Conservation (phyloP, 2,888 invertebrate genomes). For the Nysson spinosus region DNA sequence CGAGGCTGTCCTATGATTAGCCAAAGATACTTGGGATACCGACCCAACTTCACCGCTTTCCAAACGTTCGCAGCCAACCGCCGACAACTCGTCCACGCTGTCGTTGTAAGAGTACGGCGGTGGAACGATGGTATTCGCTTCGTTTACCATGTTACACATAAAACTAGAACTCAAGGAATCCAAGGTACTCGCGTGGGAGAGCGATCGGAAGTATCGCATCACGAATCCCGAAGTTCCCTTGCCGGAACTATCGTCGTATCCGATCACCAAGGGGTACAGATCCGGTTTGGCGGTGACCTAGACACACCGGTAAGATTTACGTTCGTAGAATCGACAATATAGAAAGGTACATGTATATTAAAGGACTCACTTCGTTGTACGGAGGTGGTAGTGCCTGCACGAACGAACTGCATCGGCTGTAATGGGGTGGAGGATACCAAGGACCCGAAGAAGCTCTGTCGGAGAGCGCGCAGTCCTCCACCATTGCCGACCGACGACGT, state of each 20-base stretch:
- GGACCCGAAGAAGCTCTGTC: slow-evolving; percentile 89
- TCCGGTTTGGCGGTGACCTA: slow-evolving; percentile 93
- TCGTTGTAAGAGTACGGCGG: slow-evolving; percentile 90
- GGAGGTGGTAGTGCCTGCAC: slow-evolving; percentile 87
- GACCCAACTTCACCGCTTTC: slow-evolving; percentile 69
- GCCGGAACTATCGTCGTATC: slow-evolving; percentile 83
- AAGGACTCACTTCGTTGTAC: slow-evolving; percentile 85
- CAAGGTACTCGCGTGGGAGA: slow-evolving; percentile 91
- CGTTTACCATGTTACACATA: slow-evolving; percentile 90
- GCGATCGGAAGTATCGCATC: slow-evolving; percentile 89
- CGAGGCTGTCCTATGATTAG: slow-evolving; percentile 81
- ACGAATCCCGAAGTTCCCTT: slow-evolving; percentile 88
- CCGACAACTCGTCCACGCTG: slow-evolving; percentile 83
- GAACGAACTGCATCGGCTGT: slow-evolving; percentile 90
- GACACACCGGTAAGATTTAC: too few relatives aligned
- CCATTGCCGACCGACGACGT: slow-evolving; percentile 78
- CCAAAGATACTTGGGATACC: slow-evolving; percentile 72
- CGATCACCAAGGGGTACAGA: slow-evolving; percentile 90
- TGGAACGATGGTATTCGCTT: slow-evolving; percentile 90
- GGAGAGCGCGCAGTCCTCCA: slow-evolving; percentile 81
- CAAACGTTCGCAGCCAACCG: slow-evolving; percentile 68
- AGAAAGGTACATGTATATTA: background rate
- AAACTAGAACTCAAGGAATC: slow-evolving; percentile 93
- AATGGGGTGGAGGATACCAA: slow-evolving; percentile 90
- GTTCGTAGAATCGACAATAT: too few relatives aligned